phyloP scores from a whole-genome alignment of 2,113 vertebrate genomes.

The Megaceryle maxima region DNA sequence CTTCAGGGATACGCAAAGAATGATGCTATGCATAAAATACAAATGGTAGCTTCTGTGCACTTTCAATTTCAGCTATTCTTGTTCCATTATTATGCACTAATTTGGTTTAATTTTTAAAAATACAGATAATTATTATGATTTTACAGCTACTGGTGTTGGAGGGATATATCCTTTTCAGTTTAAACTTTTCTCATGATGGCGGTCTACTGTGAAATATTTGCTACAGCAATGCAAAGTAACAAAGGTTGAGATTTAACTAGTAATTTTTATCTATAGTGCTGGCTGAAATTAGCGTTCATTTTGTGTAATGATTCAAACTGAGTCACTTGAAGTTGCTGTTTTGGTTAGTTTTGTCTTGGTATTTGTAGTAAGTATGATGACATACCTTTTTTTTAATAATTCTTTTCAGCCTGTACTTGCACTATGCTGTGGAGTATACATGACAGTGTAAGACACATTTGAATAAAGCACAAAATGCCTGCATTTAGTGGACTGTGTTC shows the following conservation, averaged over 20 bases:
- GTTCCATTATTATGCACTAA: not conserved
- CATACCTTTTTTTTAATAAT: conserved; percentile 55
- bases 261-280: not conserved
- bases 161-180: not conserved
- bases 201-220: not conserved
- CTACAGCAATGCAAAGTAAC: conserved; percentile 7
- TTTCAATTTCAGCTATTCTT: not conserved
- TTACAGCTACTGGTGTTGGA: not conserved
- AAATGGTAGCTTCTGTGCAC: not conserved
- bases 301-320: conserved; percentile 53
- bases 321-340: conserved; percentile 55
- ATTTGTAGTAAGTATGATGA: conserved; percentile 44
- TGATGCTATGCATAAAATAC: conserved; percentile 56
- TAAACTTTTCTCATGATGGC: not conserved
- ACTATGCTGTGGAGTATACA: not conserved
- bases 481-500: not conserved
- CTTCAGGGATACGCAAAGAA: conserved; percentile 75
- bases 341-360: conserved; percentile 45
- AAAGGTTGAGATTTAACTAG: conserved; percentile 10
- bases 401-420: conserved; percentile 32
- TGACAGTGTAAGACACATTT: not conserved
- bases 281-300: conserved; percentile 19
- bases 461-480: not conserved
- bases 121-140: not conserved
- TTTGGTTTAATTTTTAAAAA: not conserved